These are phyloP conservation scores for Pararge aegeria DNA, from an alignment of 1,140 invertebrate genomes.

Conservation along the genomic window DNA sequence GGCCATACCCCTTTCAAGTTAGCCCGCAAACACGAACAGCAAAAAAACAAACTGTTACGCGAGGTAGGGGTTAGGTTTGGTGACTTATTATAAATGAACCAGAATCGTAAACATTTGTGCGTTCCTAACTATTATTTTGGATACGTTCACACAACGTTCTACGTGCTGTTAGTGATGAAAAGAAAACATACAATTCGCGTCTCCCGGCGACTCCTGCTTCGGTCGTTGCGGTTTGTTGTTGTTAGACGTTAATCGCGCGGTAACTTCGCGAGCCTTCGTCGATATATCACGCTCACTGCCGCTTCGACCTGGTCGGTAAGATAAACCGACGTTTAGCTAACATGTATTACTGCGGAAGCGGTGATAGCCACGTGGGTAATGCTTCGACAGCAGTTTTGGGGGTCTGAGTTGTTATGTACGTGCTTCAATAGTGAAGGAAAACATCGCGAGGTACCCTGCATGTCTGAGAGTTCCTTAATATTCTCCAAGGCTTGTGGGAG, in stretches of 20 bases:
- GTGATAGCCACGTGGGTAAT: too few species aligned
- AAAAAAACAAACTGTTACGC: too few species aligned
- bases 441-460: too few species aligned
- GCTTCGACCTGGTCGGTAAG: slow-evolving; percentile 62
- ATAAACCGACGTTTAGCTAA: not conserved
- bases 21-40: too few species aligned
- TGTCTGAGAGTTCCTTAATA: too few species aligned
- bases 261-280: slow-evolving; percentile 72
- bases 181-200: slow-evolving; percentile 21
- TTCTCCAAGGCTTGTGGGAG: too few species aligned
- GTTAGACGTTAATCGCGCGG: slow-evolving; percentile 59
- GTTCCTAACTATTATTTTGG: not conserved
- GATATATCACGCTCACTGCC: slow-evolving; percentile 80
- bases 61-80: too few species aligned
- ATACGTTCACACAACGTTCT: not conserved
- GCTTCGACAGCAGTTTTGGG: too few species aligned
- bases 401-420: too few species aligned
- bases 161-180: slow-evolving; percentile 3
- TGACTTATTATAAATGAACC: not conserved
- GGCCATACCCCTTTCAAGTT: too few species aligned
- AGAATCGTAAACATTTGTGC: not conserved
- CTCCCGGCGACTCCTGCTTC: slow-evolving; percentile 40
- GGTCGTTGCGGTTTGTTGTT: slow-evolving; percentile 36
- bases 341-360: too few species aligned
- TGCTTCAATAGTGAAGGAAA: too few species aligned